These are phyloP conservation scores for Columba janthina DNA, from an alignment of 2,113 vertebrate genomes.

Conservation along the genomic window DNA sequence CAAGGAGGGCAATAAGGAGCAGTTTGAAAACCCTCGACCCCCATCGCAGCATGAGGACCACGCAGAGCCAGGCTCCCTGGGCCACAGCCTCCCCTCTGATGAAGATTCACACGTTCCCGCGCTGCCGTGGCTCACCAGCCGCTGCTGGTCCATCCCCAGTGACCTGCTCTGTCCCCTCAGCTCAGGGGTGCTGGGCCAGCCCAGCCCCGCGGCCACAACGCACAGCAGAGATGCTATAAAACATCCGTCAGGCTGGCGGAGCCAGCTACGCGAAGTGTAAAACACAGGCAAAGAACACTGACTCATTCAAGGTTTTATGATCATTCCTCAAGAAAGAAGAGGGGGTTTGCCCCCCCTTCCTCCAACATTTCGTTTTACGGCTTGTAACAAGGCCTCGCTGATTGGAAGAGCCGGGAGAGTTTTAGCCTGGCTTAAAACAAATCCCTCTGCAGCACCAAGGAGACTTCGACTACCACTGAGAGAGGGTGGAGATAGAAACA, in stretches of 20 bases:
- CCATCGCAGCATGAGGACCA: rapidly evolving
- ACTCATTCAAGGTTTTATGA: not conserved
- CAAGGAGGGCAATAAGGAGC: not conserved
- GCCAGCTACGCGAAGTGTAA: not conserved
- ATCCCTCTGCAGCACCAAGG: not conserved
- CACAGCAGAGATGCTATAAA: not conserved
- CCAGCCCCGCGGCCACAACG: rapidly evolving
- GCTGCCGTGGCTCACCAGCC: not conserved
- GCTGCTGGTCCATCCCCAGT: not conserved
- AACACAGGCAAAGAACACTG: not conserved
- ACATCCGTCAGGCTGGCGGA: rapidly evolving
- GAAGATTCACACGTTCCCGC: rapidly evolving
- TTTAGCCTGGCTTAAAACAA: slow-evolving; percentile 2
- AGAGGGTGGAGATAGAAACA: not conserved
- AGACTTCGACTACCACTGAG: not conserved
- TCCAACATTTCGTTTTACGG: not conserved
- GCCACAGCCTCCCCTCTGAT: not conserved
- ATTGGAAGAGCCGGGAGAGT: not conserved
- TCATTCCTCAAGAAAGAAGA: not conserved
- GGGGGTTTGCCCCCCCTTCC: not conserved
- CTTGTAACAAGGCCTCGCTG: not conserved
- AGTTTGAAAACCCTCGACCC: not conserved
- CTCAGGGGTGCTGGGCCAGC: not conserved
- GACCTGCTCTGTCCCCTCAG: rapidly evolving
- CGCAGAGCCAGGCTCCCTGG: rapidly evolving